A percentile compares a stretch with the other conserved stretches of the same genome.
Conservation (phyloP, 2,888 invertebrate species). For the Heliconius aoede region DNA sequence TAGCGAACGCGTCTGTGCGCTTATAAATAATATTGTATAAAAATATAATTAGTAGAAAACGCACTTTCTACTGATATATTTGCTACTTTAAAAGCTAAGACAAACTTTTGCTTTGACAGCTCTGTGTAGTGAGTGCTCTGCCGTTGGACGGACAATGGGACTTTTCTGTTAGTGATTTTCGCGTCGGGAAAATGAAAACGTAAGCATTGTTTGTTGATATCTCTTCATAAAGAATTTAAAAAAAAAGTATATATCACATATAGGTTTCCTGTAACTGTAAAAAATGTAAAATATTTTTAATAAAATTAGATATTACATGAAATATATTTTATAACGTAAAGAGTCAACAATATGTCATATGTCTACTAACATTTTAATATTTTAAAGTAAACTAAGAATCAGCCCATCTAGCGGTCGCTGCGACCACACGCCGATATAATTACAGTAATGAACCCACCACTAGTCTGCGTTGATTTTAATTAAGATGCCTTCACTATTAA, state of each 20-base stretch:
- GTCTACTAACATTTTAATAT: slow-evolving; percentile 11
- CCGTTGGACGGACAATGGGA: slow-evolving; percentile 67
- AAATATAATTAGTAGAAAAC: slow-evolving; percentile 44
- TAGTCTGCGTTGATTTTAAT: slow-evolving; percentile 30
- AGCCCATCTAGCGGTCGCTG: slow-evolving; percentile 47
- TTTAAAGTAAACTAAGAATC: slow-evolving; percentile 28
- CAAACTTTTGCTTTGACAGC: slow-evolving; percentile 40
- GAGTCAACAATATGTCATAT: background rate
- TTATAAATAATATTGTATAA: slow-evolving; percentile 49
- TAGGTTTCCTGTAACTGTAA: background rate
- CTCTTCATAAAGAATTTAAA: slow-evolving; percentile 40
- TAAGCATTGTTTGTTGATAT: slow-evolving; percentile 68
- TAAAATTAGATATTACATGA: no score
- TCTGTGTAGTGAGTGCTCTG: slow-evolving; percentile 60
- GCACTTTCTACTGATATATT: slow-evolving; percentile 33
- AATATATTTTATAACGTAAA: background rate
- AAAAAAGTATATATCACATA: slow-evolving; percentile 10
- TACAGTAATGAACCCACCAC: slow-evolving; percentile 48
- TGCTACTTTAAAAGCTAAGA: slow-evolving; percentile 40
- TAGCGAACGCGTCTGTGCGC: slow-evolving; percentile 64
- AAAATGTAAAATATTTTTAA: no score
- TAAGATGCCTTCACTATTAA: slow-evolving; percentile 20
- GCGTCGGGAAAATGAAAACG: slow-evolving; percentile 78
- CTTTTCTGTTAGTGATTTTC: slow-evolving; percentile 71
- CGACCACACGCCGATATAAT: slow-evolving; percentile 60